Evolutionary conservation across 2,113 vertebrate genomes (phyloP), one percentile per base, ranked within the genome.

Genomic region (Romanogobio albipinnatus): DNA sequence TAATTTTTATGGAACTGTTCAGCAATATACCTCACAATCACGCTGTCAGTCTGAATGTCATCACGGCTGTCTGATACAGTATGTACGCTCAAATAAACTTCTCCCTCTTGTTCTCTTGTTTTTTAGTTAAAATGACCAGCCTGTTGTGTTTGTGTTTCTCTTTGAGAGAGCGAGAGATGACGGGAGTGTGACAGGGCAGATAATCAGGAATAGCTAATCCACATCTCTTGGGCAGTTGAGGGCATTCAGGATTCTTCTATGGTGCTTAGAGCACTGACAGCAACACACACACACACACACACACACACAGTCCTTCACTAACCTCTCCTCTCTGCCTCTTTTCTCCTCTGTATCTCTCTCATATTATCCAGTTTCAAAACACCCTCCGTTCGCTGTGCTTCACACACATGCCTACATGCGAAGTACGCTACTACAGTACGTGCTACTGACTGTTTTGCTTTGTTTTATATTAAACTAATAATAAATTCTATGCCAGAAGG

Each of bases 191-290:
- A 59, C 68, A 83, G 22, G 1, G 1, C 81, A 85, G 68, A 83
- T 83, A 76, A 84, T 81, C 81, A 81, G 29, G 43, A 88, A 58
- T 81, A 64, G 85, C 70, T 84, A 81, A 80, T 86, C 74, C 15
- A 0, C 22, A 8, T 77, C 47, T 58, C 64, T 64, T 9, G 64
- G 11, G 26, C 53, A 79, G 62, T 17, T 66, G 15, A 39, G 61
- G 47, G 82, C 70, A 10, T 84, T 81, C 22, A n/a, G 26, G 61
- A 59, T 61, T 43, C 39, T 76, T 86, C 58, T 76, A n/a, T 22
- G 29, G 26, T 45, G 62, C 71, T 79, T 43, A 7, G n/a, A 74
- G 29, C 80, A 14, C 58, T 80, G 47, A 49, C 45, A 56, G 33
- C 22, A 33, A 47, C 68, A 71, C 68, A 71, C 68, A 45, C 17